A percentile compares a stretch with the other conserved stretches of the same genome.
Evolutionary conservation across 2,113 vertebrate species (phyloP).

Genomic region (Melanocharis versteri): DNA sequence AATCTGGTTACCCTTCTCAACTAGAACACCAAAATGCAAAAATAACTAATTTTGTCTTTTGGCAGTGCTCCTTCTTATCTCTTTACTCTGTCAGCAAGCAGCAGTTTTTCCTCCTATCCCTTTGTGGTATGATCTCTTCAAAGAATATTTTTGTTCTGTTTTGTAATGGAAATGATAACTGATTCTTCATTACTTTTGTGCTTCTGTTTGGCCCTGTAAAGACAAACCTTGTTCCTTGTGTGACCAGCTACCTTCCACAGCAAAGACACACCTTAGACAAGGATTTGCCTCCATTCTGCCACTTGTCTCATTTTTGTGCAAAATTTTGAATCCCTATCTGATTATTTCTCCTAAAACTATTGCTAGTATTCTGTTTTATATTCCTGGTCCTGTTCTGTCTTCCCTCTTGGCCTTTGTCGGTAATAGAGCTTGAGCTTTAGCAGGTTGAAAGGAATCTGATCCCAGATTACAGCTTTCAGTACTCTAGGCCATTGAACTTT

Average conservation of each 20-base stretch:
- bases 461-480: not conserved
- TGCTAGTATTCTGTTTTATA: not conserved
- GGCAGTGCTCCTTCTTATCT: not conserved
- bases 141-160: not conserved
- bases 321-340: not conserved
- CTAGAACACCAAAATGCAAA: not conserved
- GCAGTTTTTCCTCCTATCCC: not conserved
- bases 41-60: not conserved
- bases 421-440: not conserved
- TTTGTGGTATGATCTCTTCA: not conserved
- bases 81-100: not conserved
- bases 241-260: not conserved
- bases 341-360: not conserved
- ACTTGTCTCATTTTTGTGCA: not conserved
- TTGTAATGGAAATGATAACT: not conserved
- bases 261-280: not conserved
- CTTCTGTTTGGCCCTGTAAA: not conserved
- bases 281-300: not conserved
- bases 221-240: not conserved
- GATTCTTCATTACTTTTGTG: not conserved
- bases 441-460: not conserved
- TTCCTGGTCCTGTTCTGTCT: not conserved
- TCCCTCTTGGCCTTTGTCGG: not conserved
- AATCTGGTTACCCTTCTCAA: not conserved
- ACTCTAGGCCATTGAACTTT: not conserved